Evolutionary conservation across 2,888 invertebrate species (phyloP).

Genomic region (Drosophila neotestacea): DNA sequence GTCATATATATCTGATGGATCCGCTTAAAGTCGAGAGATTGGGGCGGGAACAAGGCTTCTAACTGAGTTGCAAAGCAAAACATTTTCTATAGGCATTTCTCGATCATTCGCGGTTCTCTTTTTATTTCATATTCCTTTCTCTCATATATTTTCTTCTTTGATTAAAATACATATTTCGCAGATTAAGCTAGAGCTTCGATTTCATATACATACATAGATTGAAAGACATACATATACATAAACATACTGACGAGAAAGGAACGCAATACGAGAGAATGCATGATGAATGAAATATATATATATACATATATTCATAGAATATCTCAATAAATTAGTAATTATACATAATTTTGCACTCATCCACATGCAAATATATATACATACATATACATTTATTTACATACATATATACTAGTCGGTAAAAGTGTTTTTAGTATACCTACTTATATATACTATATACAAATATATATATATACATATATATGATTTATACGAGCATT

Average conservation of each 20-base stretch:
- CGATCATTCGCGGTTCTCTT: conserved; percentile 15
- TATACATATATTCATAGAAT: conserved; percentile 69
- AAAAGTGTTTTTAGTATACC: conserved; percentile 69
- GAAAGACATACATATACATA: conserved; percentile 53
- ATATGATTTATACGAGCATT: conserved; percentile 29
- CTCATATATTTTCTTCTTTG: not conserved
- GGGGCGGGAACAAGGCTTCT: conserved; percentile 41
- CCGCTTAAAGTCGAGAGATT: conserved; percentile 39
- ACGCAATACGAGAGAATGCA: conserved; percentile 15
- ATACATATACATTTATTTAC: conserved; percentile 45
- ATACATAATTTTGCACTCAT: conserved; percentile 38
- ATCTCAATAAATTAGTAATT: conserved; percentile 74
- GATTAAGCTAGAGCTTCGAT: conserved; percentile 42
- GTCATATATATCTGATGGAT: conserved; percentile 73
- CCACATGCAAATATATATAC: conserved; percentile 41
- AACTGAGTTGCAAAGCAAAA: conserved; percentile 77
- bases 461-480: conserved; percentile 30
- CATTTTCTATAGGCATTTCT: conserved; percentile 48
- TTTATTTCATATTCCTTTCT: conserved; percentile 18
- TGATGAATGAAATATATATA: conserved; percentile 31
- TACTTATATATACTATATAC: conserved; percentile 54
- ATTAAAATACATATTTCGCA: conserved; percentile 7
- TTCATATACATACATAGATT: conserved; percentile 19
- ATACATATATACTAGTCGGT: conserved; percentile 70
- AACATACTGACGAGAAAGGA: conserved; percentile 8